Evolutionary conservation across 2,797 vertebrate species (phyloP).

Genomic region (Austrolebias charrua): DNA sequence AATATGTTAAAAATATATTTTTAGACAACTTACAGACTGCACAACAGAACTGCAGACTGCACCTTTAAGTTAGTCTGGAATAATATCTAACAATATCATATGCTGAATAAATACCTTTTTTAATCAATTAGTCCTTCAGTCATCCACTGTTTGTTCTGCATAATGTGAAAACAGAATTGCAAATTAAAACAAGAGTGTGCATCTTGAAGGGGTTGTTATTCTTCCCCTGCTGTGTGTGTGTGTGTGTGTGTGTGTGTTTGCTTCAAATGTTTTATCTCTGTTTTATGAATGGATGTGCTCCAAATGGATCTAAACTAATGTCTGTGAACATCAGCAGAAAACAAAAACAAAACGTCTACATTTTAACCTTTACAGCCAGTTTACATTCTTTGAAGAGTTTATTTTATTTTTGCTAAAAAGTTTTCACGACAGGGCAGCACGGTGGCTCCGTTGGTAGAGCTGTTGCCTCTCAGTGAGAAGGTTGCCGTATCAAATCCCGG

Average conservation of each 20-base stretch:
- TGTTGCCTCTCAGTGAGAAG: too few species aligned
- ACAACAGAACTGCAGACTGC: too few species aligned
- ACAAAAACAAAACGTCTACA: conserved; percentile 18
- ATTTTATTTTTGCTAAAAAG: background rate
- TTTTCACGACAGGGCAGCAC: too few species aligned
- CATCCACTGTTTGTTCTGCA: conserved; percentile 17
- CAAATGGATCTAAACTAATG: conserved; percentile 33
- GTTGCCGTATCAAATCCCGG: too few species aligned
- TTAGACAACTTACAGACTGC: too few species aligned
- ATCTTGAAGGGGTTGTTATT: conserved; percentile 43
- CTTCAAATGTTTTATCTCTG: conserved; percentile 36
- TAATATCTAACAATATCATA: background rate
- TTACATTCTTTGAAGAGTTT: background rate
- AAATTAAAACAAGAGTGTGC: conserved; percentile 9
- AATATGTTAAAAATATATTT: too few species aligned
- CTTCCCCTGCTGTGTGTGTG: conserved; percentile 14
- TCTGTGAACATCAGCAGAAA: conserved; percentile 5
- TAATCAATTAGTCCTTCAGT: conserved; percentile 15
- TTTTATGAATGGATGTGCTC: conserved; percentile 37
- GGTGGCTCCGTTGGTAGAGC: too few species aligned
- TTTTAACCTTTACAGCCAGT: background rate
- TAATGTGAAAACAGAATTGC: background rate
- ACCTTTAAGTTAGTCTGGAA: conserved; percentile 12
- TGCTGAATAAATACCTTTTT: background rate
- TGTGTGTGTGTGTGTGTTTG: conserved; percentile 16